Conservation (phyloP, 64 coral and sea anemone genomes). For the Porites lutea region DNA sequence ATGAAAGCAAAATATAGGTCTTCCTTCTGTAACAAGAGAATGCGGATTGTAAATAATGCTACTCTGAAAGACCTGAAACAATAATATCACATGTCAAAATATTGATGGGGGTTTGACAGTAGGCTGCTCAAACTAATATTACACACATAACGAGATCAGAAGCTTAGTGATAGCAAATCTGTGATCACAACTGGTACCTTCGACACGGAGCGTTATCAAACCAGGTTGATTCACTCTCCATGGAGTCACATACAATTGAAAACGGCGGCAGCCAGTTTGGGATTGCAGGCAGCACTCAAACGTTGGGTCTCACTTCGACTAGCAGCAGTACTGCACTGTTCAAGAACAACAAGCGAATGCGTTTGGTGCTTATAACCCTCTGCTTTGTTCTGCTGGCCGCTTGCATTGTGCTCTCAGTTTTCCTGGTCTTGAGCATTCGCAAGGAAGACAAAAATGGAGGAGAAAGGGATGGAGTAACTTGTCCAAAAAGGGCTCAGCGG, state of each 20-base stretch:
- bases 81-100: constrained; percentile 36
- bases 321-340: not conserved
- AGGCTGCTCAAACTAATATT: not conserved
- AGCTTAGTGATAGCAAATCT: not conserved
- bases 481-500: not conserved
- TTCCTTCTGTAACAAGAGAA: not conserved
- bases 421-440: constrained; percentile 3
- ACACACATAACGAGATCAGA: not conserved
- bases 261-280: not conserved
- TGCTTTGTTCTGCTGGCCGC: constrained; percentile 20
- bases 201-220: not conserved
- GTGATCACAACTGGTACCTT: not conserved
- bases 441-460: not conserved
- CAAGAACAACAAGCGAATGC: not conserved
- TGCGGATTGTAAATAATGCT: not conserved
- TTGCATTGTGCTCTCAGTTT: constrained; percentile 31
- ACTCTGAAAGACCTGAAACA: not conserved
- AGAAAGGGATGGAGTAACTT: not conserved
- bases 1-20: no score
- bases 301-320: not conserved
- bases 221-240: not conserved
- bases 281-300: not conserved
- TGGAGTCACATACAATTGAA: not conserved
- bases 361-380: not conserved
- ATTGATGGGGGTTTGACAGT: not conserved